A percentile compares a stretch with the other conserved stretches of the same genome.
Conservation (phyloP, 2,113 vertebrate genomes). For the Meles meles region DNA sequence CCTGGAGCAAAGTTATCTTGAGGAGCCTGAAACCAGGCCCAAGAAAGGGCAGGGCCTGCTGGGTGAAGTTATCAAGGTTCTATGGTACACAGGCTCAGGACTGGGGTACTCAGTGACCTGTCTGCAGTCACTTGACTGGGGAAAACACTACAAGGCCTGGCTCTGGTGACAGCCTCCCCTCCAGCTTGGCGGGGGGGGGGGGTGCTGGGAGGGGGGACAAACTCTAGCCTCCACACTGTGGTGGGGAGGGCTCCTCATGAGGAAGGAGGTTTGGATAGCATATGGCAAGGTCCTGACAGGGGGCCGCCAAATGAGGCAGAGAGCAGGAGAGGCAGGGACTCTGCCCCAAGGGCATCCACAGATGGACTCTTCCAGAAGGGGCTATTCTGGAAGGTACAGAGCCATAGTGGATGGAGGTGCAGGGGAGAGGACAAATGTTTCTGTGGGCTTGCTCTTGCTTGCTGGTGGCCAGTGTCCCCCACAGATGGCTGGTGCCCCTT, state of each 20-base stretch:
- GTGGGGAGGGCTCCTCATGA: neutral
- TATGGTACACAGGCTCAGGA: neutral
- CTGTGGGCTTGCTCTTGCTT: neutral
- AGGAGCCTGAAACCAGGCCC: neutral
- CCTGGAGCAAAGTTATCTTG: neutral
- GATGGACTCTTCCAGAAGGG: neutral
- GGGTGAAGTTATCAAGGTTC: neutral
- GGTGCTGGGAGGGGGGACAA: neutral
- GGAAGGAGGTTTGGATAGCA: neutral
- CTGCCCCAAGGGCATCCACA: neutral
- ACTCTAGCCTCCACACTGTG: neutral
- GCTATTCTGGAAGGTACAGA: neutral
- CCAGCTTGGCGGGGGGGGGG: neutral
- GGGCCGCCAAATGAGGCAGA: neutral
- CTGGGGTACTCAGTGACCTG: neutral
- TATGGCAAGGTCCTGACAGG: neutral
- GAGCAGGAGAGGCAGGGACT: neutral
- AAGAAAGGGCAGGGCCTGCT: neutral
- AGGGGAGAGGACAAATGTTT: neutral
- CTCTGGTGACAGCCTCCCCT: neutral
- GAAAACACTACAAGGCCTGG: neutral
- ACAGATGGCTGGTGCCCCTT: neutral
- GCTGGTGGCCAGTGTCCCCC: neutral
- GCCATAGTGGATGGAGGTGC: accelerated
- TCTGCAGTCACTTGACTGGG: neutral